Evolutionary conservation across 2,888 invertebrate genomes (phyloP), one percentile per base, ranked within the genome.

Genomic region (Agrochola lychnidis): DNA sequence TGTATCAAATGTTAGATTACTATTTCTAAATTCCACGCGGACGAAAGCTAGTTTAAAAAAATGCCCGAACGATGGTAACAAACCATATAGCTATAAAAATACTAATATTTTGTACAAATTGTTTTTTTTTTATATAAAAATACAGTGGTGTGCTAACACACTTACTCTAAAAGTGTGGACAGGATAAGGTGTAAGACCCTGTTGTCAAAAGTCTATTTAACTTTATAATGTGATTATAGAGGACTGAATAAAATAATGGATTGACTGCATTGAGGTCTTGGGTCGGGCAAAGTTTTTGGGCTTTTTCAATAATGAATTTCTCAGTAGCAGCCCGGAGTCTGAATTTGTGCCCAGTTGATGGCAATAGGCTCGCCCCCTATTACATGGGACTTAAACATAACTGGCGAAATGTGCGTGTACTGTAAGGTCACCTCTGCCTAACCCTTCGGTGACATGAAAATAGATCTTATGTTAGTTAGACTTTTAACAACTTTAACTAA

Each of bases 1-100:
- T 30, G 30, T 30, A 30, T 30, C 30, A 30, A 30, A 1, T 30
- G 30, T 30, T 30, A 30, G 30, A 30, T 30, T n/a, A n/a, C n/a
- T n/a, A 30, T 30, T 1, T 30, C 30, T 30, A 30, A 30, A 30
- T 30, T 30, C 30, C 30, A 30, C 30, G 2, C 30, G 30, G 30
- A 30, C 30, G 30, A 30, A 30, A 30, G 30, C 30, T 30, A 30
- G 30, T 30, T 30, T 30, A n/a, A n/a, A n/a, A n/a, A 42, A 56
- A 70, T 59, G 22, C 64, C 59, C 36, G 14, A 56, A 67, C 70
- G 51, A 19, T 0, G 10, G 22, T 40, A 82, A 61, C 69, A 77
- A 0, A 66, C 64, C 6, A 9, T 92, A 70, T 76, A 89, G 84
- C 89, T 94, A 93, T 87, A 93, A 94, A 94, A 94, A 95, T 94